Evolutionary conservation across 92 coral and sea anemone genomes (phyloP).

Genomic region (Parazoanthus atlanticus): DNA sequence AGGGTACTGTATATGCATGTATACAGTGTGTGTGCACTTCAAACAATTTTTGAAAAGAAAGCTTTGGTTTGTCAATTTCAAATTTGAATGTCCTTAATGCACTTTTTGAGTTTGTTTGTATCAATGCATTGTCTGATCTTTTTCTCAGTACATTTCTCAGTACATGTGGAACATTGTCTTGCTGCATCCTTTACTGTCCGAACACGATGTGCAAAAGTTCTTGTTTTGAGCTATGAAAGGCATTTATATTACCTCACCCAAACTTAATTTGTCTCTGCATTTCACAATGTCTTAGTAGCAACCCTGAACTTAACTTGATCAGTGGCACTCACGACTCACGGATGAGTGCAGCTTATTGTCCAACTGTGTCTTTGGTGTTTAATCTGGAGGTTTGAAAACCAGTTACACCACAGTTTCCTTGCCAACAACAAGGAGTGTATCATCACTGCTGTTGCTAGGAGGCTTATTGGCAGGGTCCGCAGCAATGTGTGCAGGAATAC

Average conservation of each 20-base stretch:
- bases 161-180: neutral
- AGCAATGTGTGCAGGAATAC: constrained; percentile 77
- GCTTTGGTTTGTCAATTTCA: neutral
- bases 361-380: neutral
- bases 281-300: neutral
- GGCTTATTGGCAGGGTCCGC: constrained; percentile 58
- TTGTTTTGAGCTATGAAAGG: neutral
- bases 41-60: too few relatives aligned
- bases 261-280: neutral
- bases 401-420: constrained; percentile 64
- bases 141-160: neutral
- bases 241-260: neutral
- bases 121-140: neutral
- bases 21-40: neutral
- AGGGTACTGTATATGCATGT: too few relatives aligned
- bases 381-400: neutral
- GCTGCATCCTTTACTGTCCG: neutral
- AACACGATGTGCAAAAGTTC: neutral
- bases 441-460: constrained; percentile 16
- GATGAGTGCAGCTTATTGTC: neutral
- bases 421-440: constrained; percentile 43
- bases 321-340: neutral
- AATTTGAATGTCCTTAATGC: neutral
- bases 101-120: neutral
- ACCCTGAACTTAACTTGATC: neutral